A percentile compares a stretch with the other conserved stretches of the same genome.
Conservation (phyloP, 2,113 vertebrate species). For the Microtus richardsoni region DNA sequence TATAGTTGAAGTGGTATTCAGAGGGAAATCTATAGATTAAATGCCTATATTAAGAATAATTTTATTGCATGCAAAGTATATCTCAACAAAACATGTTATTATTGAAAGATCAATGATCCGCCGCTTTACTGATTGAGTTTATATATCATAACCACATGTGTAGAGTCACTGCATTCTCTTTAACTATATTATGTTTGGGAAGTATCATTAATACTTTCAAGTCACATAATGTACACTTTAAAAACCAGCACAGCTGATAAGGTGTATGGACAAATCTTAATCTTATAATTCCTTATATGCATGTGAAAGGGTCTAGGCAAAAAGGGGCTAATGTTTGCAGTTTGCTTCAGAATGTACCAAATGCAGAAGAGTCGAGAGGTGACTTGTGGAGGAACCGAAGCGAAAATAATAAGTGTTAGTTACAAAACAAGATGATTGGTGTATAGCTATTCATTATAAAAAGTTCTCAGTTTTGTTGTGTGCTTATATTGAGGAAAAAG, state of each 20-base stretch:
- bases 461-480: slow-evolving; percentile 13
- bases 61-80: not conserved
- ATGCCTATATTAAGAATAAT: not conserved
- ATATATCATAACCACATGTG: not conserved
- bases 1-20: not conserved
- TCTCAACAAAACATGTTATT: slow-evolving; percentile 27
- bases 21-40: slow-evolving; percentile 26
- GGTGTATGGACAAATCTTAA: slow-evolving; percentile 37
- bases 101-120: slow-evolving; percentile 6
- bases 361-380: not conserved
- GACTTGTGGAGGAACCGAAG: slow-evolving; percentile 11
- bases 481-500: not conserved
- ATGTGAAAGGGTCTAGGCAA: not conserved
- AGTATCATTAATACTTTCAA: slow-evolving; percentile 46
- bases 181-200: slow-evolving; percentile 42
- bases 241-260: slow-evolving; percentile 19
- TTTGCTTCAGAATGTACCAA: slow-evolving; percentile 48
- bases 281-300: slow-evolving; percentile 12
- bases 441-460: slow-evolving; percentile 17
- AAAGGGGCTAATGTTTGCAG: not conserved
- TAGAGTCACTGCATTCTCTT: not conserved
- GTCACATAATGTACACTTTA: not conserved
- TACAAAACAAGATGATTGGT: slow-evolving; percentile 9
- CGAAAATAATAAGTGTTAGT: slow-evolving; percentile 27
- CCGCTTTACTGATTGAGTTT: slow-evolving; percentile 29